A percentile compares a stretch with the other conserved stretches of the same genome.
Conservation (phyloP, 2,113 vertebrate species). For the Dicrurus megarhynchus region DNA sequence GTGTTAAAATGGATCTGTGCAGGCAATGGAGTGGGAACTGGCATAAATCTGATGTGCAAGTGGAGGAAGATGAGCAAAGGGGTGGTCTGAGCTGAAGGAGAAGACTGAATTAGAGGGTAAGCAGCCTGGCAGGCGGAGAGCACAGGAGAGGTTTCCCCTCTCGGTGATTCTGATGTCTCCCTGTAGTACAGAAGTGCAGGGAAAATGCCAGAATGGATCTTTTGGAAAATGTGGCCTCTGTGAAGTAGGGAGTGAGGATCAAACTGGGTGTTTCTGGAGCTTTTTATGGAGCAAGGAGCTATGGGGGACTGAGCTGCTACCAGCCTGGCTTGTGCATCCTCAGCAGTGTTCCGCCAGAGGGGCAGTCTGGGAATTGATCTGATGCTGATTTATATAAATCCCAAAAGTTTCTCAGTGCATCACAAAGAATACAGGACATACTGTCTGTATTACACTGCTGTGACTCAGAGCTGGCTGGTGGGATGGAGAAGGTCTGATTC, state of each 20-base stretch:
- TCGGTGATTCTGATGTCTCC: not conserved
- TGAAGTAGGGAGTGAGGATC: not conserved
- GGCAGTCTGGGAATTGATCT: not conserved
- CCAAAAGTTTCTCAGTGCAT: not conserved
- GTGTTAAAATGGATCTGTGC: slow-evolving; percentile 37
- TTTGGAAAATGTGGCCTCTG: not conserved
- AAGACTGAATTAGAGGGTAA: not conserved
- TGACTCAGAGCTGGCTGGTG: not conserved
- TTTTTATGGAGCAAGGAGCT: not conserved
- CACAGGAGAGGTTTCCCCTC: not conserved
- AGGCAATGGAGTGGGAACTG: slow-evolving; percentile 15
- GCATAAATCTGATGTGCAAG: not conserved
- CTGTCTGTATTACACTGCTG: not conserved
- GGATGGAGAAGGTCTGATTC: not conserved
- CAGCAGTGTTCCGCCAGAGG: not conserved
- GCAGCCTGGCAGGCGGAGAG: not conserved
- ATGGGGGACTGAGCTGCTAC: not conserved
- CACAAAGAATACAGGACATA: not conserved
- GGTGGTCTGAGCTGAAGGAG: not conserved
- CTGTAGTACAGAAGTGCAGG: not conserved
- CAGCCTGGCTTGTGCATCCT: not conserved
- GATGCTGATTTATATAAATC: not conserved
- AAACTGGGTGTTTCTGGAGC: not conserved
- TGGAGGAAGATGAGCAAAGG: slow-evolving; percentile 40
- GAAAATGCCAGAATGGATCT: not conserved